Base-by-base conservation (phyloP, 2,113 vertebrate species). In the Scopus umbretta region DNA sequence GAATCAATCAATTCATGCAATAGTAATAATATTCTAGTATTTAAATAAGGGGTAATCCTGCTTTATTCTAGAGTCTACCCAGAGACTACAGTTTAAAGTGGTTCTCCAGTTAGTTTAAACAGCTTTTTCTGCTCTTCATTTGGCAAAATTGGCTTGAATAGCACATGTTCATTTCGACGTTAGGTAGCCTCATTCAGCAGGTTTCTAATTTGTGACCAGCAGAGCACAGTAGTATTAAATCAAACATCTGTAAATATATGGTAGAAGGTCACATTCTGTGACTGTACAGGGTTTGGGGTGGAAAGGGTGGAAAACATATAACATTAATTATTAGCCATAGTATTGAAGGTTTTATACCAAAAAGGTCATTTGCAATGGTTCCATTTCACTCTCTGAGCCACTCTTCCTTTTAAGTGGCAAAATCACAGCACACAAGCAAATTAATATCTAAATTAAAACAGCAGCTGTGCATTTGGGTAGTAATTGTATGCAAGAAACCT, bases 381-480 rank as follows among this genome's bases (percentile, higher is more conserved):
- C 50, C 45, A 56, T 96, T 95, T 96, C 42, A 82, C 56, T 84
- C 63, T 95, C 59, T 84, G 70, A 94, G 84, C 72, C 89, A 75
- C 79, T 68, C 74, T 95, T 95, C 75, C 90, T 89, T 96, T 96
- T 72, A 97, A 96, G 95, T 95, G 73, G 93, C 32, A 96, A 95
- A 96, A 91, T 90, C 74, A 97, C 67, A 83, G 93, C 90, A 74
- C 74, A 30, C 47, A 93, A 96, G 85, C 91, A 96, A 97, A 97
- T 96, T 83, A 82, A 74, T 94, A 93, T 52, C 81, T 91, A 79
- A 96, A 97, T 94, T 92, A 96, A 97, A 94, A 59, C 65, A 96
- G 80, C 72, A 97, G 94, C 94, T 97, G 89, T 93, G 83, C 81
- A 67, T 89, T 96, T 96, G 88, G 74, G 82, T 92, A 93, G 73